Base-by-base conservation (phyloP, 2,113 vertebrate species). In the Pungitius pungitius region DNA sequence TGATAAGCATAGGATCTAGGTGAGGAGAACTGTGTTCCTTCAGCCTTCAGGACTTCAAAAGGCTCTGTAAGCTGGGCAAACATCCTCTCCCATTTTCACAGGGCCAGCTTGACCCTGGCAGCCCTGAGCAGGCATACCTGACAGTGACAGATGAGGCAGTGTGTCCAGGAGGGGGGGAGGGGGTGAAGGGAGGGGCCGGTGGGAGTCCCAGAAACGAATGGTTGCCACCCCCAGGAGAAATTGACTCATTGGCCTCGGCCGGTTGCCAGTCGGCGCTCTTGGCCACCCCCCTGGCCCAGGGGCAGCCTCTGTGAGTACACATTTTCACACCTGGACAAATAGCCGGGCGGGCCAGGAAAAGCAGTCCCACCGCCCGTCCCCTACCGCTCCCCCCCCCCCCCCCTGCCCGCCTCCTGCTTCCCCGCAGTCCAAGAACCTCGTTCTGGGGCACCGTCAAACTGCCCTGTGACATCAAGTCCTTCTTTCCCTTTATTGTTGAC, bases 241-340 rank as follows among this genome's bases (percentile, higher is more conserved):
- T 40, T 91, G 92, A 92, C 90, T 92, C 91, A 90, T 37, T 84
- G 80, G 77, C 76, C 74, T 80, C 67, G 74, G 85, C 82, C 20
- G 77, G 54, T 75, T 85, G 85, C 87, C 89, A 92, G 86, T 85
- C 85, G 81, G 85, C 30, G 69, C 70, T n/a, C n/a, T 35, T 22
- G 75, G 82, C 82, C 81, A 61, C 85, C 77, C 72, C 73, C 69
- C 59, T n/a, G n/a, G 83, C 79, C 80, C 75, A 72, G 79, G 81
- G 79, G 80, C 83, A 87, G 85, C 84, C 85, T 77, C 77, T 85
- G 85, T 86, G 85, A 84, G 88, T 90, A 90, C 87, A 89, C 89
- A 88, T 86, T 87, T 88, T 92, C 88, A 92, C 93, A 93, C 89
- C 91, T 93, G 91, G 91, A 89, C 90, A 94, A 93, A 93, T 84